A percentile compares a stretch with the other conserved stretches of the same genome.
Evolutionary conservation across 2,797 vertebrate genomes (phyloP).

Genomic region (Macrochelys suwanniensis): DNA sequence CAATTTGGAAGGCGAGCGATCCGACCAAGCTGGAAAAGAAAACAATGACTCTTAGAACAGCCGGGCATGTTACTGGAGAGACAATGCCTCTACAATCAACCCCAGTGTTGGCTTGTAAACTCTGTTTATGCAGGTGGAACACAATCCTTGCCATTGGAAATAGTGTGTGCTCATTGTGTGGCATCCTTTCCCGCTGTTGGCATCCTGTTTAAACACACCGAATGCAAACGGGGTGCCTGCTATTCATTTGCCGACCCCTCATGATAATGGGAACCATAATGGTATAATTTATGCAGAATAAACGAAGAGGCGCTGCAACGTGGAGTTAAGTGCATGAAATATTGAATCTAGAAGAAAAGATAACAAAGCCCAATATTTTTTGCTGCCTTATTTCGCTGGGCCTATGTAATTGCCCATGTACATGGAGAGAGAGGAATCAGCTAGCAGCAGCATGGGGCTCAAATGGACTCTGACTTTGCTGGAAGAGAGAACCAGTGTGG

Average conservation of each 20-base stretch:
- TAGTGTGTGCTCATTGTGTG: constrained; percentile 59
- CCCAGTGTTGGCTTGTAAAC: background rate
- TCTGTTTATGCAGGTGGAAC: constrained; percentile 79
- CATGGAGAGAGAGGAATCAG: constrained; percentile 5
- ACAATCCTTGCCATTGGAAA: constrained; percentile 60
- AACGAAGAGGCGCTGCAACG: constrained; percentile 47
- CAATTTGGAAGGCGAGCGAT: background rate
- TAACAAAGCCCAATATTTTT: constrained; percentile 52
- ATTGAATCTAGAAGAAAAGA: constrained; percentile 69
- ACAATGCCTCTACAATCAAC: constrained; percentile 30
- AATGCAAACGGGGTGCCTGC: constrained; percentile 57
- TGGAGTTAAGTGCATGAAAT: constrained; percentile 47
- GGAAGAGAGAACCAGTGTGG: constrained; percentile 52
- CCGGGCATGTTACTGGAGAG: constrained; percentile 46
- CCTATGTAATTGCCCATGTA: constrained; percentile 9
- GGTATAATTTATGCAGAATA: constrained; percentile 64
- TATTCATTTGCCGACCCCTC: constrained; percentile 61
- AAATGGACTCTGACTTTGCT: constrained; percentile 53
- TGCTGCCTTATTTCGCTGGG: constrained; percentile 10
- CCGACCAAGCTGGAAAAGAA: constrained; percentile 25
- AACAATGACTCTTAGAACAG: constrained; percentile 43
- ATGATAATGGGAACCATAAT: constrained; percentile 71
- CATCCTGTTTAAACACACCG: constrained; percentile 74
- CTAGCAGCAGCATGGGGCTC: constrained; percentile 51
- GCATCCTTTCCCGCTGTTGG: constrained; percentile 69